These are phyloP conservation scores for Mixornis gularis DNA, from an alignment of 2,113 vertebrate genomes.

Conservation along the genomic window DNA sequence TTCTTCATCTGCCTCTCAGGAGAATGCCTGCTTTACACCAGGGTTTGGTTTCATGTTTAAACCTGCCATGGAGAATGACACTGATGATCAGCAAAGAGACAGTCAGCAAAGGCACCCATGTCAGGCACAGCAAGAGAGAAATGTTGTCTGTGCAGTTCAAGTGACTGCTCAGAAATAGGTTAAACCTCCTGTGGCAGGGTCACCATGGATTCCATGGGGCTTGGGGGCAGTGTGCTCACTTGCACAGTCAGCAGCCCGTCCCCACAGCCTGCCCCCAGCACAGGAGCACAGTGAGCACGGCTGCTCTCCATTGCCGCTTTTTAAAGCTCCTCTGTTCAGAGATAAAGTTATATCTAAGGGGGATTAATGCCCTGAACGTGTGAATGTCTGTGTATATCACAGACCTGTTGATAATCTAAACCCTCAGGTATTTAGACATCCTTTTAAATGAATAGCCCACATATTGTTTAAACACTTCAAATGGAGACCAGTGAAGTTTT, in stretches of 20 bases:
- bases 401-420: background rate
- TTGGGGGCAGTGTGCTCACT: too few relatives aligned
- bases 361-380: slow-evolving; percentile 12
- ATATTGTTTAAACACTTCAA: background rate
- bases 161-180: background rate
- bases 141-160: background rate
- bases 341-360: background rate
- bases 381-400: background rate
- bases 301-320: background rate
- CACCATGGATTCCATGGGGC: rapidly evolving
- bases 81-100: background rate
- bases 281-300: background rate
- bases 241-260: background rate
- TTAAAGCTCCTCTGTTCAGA: slow-evolving; percentile 28
- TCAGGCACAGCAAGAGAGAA: background rate
- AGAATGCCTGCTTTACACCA: background rate
- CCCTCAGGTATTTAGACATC: background rate
- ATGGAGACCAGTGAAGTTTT: background rate
- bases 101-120: background rate
- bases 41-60: slow-evolving; percentile 17
- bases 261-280: background rate
- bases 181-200: background rate
- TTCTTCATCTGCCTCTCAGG: slow-evolving; percentile 40
- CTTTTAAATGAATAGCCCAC: background rate
- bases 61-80: slow-evolving; percentile 22